A percentile compares a stretch with the other conserved stretches of the same genome.
Conservation (phyloP, 2,888 invertebrate species). For the Germaria angustata region DNA sequence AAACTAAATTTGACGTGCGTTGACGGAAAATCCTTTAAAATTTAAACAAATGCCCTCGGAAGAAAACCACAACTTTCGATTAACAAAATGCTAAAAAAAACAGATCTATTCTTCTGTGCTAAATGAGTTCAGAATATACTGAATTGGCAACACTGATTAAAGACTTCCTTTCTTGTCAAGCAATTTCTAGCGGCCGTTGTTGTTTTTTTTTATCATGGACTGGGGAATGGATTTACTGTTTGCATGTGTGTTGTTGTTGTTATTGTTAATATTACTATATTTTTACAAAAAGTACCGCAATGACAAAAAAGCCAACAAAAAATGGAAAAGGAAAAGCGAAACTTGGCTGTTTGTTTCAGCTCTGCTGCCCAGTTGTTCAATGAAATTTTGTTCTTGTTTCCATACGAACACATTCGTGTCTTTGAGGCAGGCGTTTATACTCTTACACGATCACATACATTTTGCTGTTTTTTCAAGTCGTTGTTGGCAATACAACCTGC, state of each 20-base stretch:
- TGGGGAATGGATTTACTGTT: not conserved
- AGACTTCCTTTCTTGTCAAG: too few relatives aligned
- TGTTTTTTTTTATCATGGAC: too few relatives aligned
- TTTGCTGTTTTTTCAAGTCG: constrained; percentile 27
- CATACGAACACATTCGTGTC: constrained; percentile 38
- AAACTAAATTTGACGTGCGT: too few relatives aligned
- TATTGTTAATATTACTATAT: constrained; percentile 57
- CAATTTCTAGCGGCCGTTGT: too few relatives aligned
- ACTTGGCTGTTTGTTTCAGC: too few relatives aligned
- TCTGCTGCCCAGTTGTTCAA: not conserved
- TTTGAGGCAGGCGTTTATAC: constrained; percentile 54
- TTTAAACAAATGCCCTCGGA: too few relatives aligned
- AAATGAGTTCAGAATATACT: too few relatives aligned
- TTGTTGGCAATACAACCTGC: constrained; percentile 45
- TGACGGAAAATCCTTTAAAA: too few relatives aligned
- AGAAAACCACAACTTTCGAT: too few relatives aligned
- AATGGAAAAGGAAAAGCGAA: not conserved
- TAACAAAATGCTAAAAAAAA: too few relatives aligned
- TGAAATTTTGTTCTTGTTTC: not conserved
- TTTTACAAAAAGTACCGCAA: constrained; percentile 68
- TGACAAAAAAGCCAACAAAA: constrained; percentile 37
- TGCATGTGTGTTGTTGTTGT: not conserved
- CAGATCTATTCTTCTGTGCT: too few relatives aligned
- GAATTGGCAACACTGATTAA: too few relatives aligned
- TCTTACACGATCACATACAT: constrained; percentile 48